These are phyloP conservation scores for Exephanes ischioxanthus DNA, from an alignment of 2,888 invertebrate genomes.

Conservation along the genomic window DNA sequence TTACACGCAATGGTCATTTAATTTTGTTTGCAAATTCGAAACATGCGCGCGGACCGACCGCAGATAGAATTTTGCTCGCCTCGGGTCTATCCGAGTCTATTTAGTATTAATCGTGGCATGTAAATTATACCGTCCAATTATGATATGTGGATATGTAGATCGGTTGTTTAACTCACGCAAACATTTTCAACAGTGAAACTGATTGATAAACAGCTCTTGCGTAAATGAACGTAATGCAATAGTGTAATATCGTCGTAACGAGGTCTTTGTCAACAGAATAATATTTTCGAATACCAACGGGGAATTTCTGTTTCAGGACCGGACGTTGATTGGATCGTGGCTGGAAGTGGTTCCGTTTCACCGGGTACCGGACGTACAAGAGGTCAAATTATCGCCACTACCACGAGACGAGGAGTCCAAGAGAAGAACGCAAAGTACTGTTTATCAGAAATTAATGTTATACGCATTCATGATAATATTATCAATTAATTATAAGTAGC, in stretches of 20 bases:
- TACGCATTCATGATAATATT: not conserved
- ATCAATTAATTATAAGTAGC: not conserved
- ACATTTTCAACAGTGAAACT: not conserved
- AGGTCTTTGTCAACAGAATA: not conserved
- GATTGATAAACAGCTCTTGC: not conserved
- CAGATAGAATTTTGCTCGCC: not conserved
- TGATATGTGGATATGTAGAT: not conserved
- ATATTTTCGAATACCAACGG: not conserved
- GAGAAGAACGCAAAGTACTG: constrained; percentile 75
- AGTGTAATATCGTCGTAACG: not conserved
- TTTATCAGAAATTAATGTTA: not conserved
- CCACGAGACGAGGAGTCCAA: constrained; percentile 66
- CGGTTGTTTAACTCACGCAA: not conserved
- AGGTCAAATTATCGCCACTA: constrained; percentile 79
- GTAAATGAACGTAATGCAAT: not conserved
- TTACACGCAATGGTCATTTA: constrained; percentile 11
- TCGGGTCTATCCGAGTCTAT: constrained; percentile 6
- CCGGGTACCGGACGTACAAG: constrained; percentile 85
- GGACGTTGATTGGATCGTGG: constrained; percentile 92
- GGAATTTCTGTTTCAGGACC: constrained; percentile 85
- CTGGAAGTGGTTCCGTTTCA: constrained; percentile 88
- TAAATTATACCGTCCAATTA: not conserved
- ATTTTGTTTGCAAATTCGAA: constrained; percentile 7
- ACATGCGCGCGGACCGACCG: not conserved
- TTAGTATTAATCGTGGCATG: not conserved